Base-by-base conservation (phyloP, 2,888 invertebrate genomes). In the Sycophila texana region DNA sequence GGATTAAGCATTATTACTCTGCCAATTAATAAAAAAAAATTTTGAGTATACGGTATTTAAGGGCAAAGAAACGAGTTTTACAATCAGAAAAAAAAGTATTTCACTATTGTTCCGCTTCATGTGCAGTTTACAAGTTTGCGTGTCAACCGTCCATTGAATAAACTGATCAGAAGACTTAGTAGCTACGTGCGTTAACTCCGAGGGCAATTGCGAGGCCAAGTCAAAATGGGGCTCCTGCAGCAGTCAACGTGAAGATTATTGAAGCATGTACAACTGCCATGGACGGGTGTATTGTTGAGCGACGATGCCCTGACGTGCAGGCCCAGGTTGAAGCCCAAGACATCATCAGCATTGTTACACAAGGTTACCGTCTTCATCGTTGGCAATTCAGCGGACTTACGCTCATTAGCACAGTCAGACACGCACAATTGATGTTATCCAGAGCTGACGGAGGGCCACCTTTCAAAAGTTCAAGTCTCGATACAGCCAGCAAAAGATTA, bases 71-170 rank as follows among this genome's bases (percentile, higher is more conserved):
- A 26, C 26, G 14, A 14, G 55, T 18, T 55, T 4, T 16, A 55
- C n/a, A n/a, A 55, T 18, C 18, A 55, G n/a, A 55, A 57, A n/a
- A n/a, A 18, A 10, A 12, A 26, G 26, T 26, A 26, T 26, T 39
- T 39, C 39, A 7, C 4, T 39, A 39, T 39, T 5, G 39, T 60
- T 60, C 12, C 22, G 22, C 14, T 14, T 13, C 22, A 26, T 22
- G 60, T 22, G 60, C 22, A 60, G 60, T 60, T 60, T 60, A 22
- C 22, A 20, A 60, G 7, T 60, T 60, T 14, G 60, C 65, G 22
- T 47, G 16, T 74, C 61, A 74, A 74, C 65, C 73, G 65, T 74
- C 65, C 65, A 65, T 55, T 74, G 53, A 63, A 63, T 20, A 51
- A 66, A 51, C 20, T 39, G 51, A 72, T 63, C 63, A 51, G 72